Base-by-base conservation (phyloP, 2,888 invertebrate genomes). In the Thysanoteuthis rhombus region DNA sequence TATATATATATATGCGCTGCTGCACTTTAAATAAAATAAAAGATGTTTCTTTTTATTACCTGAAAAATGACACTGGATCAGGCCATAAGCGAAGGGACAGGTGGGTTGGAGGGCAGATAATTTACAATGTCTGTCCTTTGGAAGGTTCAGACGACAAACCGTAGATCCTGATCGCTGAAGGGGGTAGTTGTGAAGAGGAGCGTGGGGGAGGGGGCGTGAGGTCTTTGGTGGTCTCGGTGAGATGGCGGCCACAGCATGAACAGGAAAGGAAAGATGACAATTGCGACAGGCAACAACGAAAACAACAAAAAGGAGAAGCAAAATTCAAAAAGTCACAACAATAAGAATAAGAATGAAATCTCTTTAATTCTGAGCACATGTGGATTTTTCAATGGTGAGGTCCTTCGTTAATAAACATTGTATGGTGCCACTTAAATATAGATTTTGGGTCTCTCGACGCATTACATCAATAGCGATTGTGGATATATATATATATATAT, bases 1-100 rank as follows among this genome's bases (percentile, higher is more conserved):
- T 47, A 25, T 47, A 47, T 47, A 47, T 47, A 47, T 47, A 47
- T 47, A 19, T 47, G 47, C 22, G 47, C 16, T 36, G 36, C 75
- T 75, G 75, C 75, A 75, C 75, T 75, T 75, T 75, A 75, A 75
- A 75, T 75, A 75, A 52, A 75, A 75, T 75, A 75, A 75, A 75
- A 75, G 75, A 75, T 75, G 36, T 75, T n/a, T 75, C n/a, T 75
- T 75, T 75, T 75, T 75, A 75, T 75, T 75, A 75, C 75, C 75
- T 75, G 75, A 75, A 75, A 75, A 75, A 75, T 75, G 75, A 75
- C 75, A 75, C 75, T 75, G 75, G 75, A 75, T 75, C n/a, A 75
- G 75, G n/a, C 75, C n/a, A n/a, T 75, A 75, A n/a, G 75, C 16
- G 75, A 75, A 16, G n/a, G 5, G n/a, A 75, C 75, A 8, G n/a